Evolutionary conservation across 37 sponge, comb jelly and placozoan genomes (phyloP).

Genomic region (Crambe crambe): DNA sequence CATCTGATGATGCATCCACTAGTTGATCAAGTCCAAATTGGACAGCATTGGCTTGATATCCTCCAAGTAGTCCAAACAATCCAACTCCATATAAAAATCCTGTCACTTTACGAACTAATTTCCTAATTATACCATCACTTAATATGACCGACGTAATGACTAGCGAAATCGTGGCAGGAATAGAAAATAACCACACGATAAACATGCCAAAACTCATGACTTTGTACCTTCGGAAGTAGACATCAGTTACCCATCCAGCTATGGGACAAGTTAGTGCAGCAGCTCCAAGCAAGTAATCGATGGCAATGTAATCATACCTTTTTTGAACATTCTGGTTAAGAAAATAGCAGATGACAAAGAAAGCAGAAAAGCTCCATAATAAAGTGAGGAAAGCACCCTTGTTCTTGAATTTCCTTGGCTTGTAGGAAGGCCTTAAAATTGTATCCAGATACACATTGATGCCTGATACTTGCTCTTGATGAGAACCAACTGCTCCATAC

Average conservation of each 20-base stretch:
- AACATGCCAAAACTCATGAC: not conserved
- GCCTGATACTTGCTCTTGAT: too few relatives aligned
- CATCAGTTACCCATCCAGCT: conserved; percentile 6
- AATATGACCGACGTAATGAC: not conserved
- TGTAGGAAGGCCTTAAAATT: not conserved
- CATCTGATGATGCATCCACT: not conserved
- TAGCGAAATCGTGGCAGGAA: not conserved
- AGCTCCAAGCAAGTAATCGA: not conserved
- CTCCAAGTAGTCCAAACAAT: not conserved
- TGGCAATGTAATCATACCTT: too few relatives aligned
- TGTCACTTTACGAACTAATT: not conserved
- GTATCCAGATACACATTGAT: too few relatives aligned
- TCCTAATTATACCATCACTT: not conserved
- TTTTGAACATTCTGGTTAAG: not conserved
- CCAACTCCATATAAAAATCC: not conserved
- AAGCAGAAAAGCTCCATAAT: not conserved
- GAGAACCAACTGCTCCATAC: too few relatives aligned
- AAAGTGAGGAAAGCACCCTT: not conserved
- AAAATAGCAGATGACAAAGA: not conserved
- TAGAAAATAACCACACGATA: not conserved
- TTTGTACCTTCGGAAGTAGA: conserved; percentile 3
- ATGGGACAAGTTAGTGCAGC: not conserved
- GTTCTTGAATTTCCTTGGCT: not conserved
- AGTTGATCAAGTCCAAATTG: conserved; percentile 1
- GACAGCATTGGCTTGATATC: not conserved